Base-by-base conservation (phyloP, 2,113 vertebrate species). In the Proteles cristata region DNA sequence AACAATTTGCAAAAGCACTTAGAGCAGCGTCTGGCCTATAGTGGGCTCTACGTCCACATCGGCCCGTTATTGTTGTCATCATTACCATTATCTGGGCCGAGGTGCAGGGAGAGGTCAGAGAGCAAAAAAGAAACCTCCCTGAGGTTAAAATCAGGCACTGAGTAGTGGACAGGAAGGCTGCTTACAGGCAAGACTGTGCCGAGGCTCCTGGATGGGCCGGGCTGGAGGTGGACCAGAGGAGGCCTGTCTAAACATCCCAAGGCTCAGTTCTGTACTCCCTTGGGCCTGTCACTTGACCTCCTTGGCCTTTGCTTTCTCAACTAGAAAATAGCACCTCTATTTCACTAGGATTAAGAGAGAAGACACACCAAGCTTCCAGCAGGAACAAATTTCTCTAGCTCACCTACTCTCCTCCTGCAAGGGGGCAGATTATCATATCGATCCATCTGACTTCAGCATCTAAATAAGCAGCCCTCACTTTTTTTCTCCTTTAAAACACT, bases 401-500 rank as follows among this genome's bases (percentile, higher is more conserved):
- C 31, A 88, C 12, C n/a, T 25, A 28, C 23, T 31, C 35, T 23
- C 33, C 63, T 81, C 95, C 73, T 28, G 4, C 2, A 84, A 43
- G 2, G 35, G 55, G 50, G 73, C 39, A 69, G 77, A 73, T 83
- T 61, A 92, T 53, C 74, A 85, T 7, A 33, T 12, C 8, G 23
- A 84, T 31, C 69, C 65, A 65, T n/a, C 55, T 83, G 76, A 92
- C 28, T 66, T 48, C 23, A 39, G 31, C 87, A 81, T 65, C 45
- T 35, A 92, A 73, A 81, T 33, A 92, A 71, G n/a, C 53, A 55
- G 88, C 39, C 25, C 45, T 63, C 15, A 55, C 43, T 79, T 53
- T 86, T 28, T 28, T 31, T 17, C 68, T 66, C 71, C 84, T 96
- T 88, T 92, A 66, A 77, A 76, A 95, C 93, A 65, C 58, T 86